Evolutionary conservation across 2,113 vertebrate genomes (phyloP).

Genomic region (Archilochus colubris): DNA sequence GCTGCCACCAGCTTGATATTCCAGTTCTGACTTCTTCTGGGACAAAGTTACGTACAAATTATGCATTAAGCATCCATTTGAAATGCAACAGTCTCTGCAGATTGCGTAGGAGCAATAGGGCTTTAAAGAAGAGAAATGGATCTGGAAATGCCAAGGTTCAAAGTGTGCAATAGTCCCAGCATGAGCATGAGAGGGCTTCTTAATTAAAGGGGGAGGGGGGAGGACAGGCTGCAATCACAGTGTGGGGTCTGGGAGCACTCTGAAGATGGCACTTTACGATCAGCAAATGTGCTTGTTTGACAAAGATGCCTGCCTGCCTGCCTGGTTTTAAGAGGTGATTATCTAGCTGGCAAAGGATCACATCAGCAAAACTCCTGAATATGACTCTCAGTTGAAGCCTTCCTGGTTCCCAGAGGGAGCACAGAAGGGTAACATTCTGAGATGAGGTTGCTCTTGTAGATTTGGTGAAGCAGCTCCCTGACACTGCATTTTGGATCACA

Average conservation of each 20-base stretch:
- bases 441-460: background rate
- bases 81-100: background rate
- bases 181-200: background rate
- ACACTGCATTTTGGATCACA: background rate
- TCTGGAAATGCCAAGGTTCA: constrained; percentile 7
- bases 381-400: background rate
- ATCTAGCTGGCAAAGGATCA: background rate
- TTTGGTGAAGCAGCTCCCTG: background rate
- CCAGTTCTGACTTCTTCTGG: background rate
- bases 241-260: background rate
- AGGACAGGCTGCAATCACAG: constrained; percentile 12
- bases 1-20: background rate
- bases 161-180: background rate
- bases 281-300: background rate
- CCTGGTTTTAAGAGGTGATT: constrained; percentile 8
- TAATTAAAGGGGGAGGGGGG: constrained; percentile 18
- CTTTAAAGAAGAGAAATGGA: constrained; percentile 22
- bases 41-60: background rate
- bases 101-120: background rate
- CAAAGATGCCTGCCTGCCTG: background rate
- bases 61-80: background rate
- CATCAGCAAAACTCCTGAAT: background rate
- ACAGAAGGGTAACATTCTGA: background rate
- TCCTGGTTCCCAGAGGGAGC: background rate
- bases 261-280: background rate